Evolutionary conservation across 2,888 invertebrate species (phyloP).

Genomic region (Mythimna vitellina): DNA sequence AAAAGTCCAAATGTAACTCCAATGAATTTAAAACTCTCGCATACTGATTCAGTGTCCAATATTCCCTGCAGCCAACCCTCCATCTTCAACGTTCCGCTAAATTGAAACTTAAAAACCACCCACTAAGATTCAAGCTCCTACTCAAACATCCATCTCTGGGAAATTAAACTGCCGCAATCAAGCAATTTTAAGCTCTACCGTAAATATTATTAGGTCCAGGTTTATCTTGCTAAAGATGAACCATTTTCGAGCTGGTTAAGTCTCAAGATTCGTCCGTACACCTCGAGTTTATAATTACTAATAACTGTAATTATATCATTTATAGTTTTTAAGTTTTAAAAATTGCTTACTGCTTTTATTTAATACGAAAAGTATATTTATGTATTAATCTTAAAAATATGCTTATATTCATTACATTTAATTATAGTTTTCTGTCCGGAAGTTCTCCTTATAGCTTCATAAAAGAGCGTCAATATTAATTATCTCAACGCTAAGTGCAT

Average conservation of each 20-base stretch:
- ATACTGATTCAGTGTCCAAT: constrained; percentile 74
- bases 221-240: constrained; percentile 67
- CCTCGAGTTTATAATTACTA: constrained; percentile 82
- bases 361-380: constrained; percentile 58
- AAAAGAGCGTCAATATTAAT: constrained; percentile 6
- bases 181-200: constrained; percentile 74
- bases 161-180: constrained; percentile 70
- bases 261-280: constrained; percentile 79
- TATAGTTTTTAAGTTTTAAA: constrained; percentile 70
- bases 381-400: constrained; percentile 45
- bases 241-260: constrained; percentile 77
- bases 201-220: constrained; percentile 64
- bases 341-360: constrained; percentile 65
- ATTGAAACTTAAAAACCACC: constrained; percentile 73
- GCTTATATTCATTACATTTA: constrained; percentile 8
- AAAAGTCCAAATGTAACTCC: constrained; percentile 72
- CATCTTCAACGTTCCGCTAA: constrained; percentile 64
- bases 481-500: constrained; percentile 2
- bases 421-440: constrained; percentile 21
- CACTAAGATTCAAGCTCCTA: constrained; percentile 73
- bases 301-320: constrained; percentile 80
- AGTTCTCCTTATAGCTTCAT: constrained; percentile 4
- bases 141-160: constrained; percentile 62
- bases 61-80: constrained; percentile 64
- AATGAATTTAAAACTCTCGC: constrained; percentile 73